These are phyloP conservation scores for Drosophila santomea DNA, from an alignment of 1,140 invertebrate genomes.

Conservation along the genomic window DNA sequence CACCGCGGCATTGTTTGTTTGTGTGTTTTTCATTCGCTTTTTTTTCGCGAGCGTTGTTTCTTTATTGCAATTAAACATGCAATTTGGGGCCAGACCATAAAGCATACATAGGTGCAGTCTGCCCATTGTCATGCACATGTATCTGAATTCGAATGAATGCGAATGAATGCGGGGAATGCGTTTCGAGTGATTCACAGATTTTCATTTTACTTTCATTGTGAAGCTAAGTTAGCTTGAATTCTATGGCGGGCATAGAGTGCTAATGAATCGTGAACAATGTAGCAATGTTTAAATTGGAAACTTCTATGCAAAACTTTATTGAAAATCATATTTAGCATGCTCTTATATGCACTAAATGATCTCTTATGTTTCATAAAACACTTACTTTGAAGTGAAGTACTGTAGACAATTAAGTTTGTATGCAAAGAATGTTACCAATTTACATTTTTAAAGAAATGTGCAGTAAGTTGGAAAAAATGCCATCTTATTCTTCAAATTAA, in stretches of 20 bases:
- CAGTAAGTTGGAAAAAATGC: too few species aligned
- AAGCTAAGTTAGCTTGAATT: background rate
- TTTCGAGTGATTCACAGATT: constrained; percentile 32
- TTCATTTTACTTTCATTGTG: constrained; percentile 45
- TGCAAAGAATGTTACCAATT: too few species aligned
- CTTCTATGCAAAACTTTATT: too few species aligned
- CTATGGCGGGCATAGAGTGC: background rate
- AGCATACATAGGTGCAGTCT: constrained; percentile 61
- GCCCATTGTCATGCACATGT: constrained; percentile 46
- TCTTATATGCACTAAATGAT: too few species aligned
- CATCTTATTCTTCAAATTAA: too few species aligned
- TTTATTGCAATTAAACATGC: constrained; percentile 81
- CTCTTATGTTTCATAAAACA: too few species aligned
- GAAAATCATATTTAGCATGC: too few species aligned
- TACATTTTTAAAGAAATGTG: too few species aligned
- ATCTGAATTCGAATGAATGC: constrained; percentile 33
- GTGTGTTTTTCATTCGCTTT: constrained; percentile 1
- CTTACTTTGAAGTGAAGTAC: too few species aligned
- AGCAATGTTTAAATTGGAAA: too few species aligned
- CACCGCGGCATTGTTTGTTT: constrained; percentile 29
- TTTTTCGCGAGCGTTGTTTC: constrained; percentile 52
- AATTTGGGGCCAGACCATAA: constrained; percentile 76
- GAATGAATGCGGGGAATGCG: constrained; percentile 24
- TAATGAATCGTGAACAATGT: constrained; percentile 6
- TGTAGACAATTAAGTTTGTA: too few species aligned